phyloP scores from a whole-genome alignment of 1,140 invertebrate species.

The Euschistus heros region DNA sequence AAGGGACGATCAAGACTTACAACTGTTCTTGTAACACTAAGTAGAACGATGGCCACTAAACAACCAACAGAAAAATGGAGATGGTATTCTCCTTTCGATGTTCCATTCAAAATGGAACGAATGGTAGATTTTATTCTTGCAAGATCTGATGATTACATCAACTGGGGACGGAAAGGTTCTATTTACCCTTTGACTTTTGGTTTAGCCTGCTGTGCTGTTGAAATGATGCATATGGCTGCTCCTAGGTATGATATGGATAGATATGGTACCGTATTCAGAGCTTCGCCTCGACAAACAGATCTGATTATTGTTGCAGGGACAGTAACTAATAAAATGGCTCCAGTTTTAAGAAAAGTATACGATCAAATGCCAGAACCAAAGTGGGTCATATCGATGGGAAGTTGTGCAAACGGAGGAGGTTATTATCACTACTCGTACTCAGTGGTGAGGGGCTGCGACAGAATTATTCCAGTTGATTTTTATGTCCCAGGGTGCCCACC shows the following conservation, averaged over 20 bases:
- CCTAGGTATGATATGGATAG: constrained; percentile 96
- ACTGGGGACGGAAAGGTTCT: constrained; percentile 39
- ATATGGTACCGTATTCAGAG: constrained; percentile 88
- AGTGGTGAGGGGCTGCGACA: constrained; percentile 94
- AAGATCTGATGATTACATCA: constrained; percentile 12
- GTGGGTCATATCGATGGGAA: constrained; percentile 63
- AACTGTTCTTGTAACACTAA: too few species aligned
- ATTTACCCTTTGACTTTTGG: constrained; percentile 96
- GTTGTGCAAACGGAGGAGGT: constrained; percentile 97
- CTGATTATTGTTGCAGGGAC: constrained; percentile 98
- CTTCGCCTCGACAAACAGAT: constrained; percentile 92
- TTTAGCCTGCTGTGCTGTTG: constrained; percentile 93
- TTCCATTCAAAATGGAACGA: not conserved
- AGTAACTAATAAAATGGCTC: constrained; percentile 98
- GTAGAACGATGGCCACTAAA: too few species aligned
- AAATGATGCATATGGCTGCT: constrained; percentile 99
- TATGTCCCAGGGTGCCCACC: constrained; percentile 96
- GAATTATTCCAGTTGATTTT: constrained; percentile 97
- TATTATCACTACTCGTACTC: constrained; percentile 99
- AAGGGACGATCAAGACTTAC: too few species aligned
- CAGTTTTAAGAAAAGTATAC: constrained; percentile 84
- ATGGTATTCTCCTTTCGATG: constrained; percentile 17
- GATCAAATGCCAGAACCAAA: constrained; percentile 90
- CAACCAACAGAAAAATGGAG: not conserved
- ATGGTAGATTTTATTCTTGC: constrained; percentile 14